A percentile compares a stretch with the other conserved stretches of the same genome.
These are phyloP conservation scores for Clitarchus hookeri DNA, from an alignment of 2,888 invertebrate genomes.

Conservation along the genomic window DNA sequence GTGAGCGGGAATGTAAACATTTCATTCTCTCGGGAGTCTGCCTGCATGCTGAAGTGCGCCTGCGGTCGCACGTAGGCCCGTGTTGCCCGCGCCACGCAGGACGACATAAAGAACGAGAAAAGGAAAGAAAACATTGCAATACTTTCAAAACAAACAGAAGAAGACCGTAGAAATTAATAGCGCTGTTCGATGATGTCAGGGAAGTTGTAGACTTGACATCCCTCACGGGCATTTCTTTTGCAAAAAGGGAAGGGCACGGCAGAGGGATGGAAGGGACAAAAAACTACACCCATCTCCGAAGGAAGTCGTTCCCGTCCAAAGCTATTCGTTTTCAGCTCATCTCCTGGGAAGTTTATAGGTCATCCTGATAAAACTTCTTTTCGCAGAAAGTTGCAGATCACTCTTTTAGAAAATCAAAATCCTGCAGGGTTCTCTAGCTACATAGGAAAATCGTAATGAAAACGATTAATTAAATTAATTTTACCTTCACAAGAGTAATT, in stretches of 20 bases:
- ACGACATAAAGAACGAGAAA: background rate
- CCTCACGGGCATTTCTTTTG: background rate
- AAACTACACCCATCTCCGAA: background rate
- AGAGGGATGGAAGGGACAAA: background rate
- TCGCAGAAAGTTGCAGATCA: background rate
- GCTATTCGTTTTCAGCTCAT: background rate
- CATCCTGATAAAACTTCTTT: background rate
- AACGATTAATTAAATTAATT: too few relatives aligned
- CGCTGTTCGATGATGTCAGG: background rate
- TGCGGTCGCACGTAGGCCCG: background rate
- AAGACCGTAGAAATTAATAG: constrained; percentile 7
- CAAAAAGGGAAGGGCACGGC: background rate
- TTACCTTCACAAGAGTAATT: too few relatives aligned
- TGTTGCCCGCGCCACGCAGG: background rate
- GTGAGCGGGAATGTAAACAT: too few relatives aligned
- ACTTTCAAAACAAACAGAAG: constrained; percentile 14
- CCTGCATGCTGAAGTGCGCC: background rate
- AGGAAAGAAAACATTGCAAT: constrained; percentile 1
- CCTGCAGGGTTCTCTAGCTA: background rate
- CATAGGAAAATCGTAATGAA: background rate
- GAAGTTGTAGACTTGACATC: background rate
- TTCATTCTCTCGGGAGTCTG: too few relatives aligned
- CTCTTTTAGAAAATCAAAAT: background rate
- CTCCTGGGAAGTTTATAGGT: background rate
- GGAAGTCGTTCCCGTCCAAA: background rate